Percentiles rank a stretch among this genome's conserved stretches.
These are phyloP conservation scores for Theristicus caerulescens DNA, from an alignment of 2,113 vertebrate genomes.

Conservation along the genomic window DNA sequence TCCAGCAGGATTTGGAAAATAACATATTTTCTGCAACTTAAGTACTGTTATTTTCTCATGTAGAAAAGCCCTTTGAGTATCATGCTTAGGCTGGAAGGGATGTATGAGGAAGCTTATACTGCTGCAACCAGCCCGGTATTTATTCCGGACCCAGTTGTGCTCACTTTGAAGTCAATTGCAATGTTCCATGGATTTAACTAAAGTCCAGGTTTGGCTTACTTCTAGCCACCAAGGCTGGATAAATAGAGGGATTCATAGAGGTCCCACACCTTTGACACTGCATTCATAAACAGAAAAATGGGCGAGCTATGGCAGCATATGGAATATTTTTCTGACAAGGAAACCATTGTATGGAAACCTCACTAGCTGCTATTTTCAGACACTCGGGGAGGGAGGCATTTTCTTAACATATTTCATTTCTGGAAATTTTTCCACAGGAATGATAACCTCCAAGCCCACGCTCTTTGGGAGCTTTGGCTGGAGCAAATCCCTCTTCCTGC, in stretches of 20 bases:
- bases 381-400: not conserved
- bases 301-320: not conserved
- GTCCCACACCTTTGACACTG: not conserved
- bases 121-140: not conserved
- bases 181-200: not conserved
- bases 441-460: not conserved
- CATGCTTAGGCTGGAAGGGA: not conserved
- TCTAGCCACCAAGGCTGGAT: not conserved
- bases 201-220: not conserved
- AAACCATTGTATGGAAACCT: conserved; percentile 21
- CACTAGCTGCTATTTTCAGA: not conserved
- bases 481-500: not conserved
- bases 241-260: not conserved
- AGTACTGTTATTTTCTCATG: not conserved
- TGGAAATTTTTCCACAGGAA: conserved; percentile 17
- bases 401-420: not conserved
- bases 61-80: not conserved
- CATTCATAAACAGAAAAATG: conserved; percentile 15
- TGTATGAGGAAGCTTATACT: not conserved
- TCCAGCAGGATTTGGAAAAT: not conserved
- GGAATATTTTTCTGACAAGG: conserved; percentile 26
- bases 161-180: not conserved
- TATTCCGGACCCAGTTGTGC: not conserved
- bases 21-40: not conserved
- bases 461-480: not conserved